These are phyloP conservation scores for Ooceraea biroi DNA, from an alignment of 1,140 invertebrate genomes.

Conservation along the genomic window DNA sequence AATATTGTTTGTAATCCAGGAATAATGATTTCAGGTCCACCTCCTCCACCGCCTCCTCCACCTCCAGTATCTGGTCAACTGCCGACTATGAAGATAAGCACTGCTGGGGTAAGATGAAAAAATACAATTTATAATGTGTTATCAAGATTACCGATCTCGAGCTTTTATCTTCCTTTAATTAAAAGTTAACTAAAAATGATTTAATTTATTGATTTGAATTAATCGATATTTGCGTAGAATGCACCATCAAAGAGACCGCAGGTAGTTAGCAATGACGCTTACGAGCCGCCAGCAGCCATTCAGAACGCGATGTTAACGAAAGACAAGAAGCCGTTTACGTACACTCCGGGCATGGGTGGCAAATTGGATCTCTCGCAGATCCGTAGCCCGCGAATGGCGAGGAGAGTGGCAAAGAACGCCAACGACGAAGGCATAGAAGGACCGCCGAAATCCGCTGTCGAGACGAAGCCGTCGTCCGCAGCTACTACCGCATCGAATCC, in stretches of 20 bases:
- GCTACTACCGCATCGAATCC: conserved; percentile 76
- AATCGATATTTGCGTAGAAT: conserved; percentile 51
- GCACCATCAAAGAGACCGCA: conserved; percentile 66
- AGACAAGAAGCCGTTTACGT: conserved; percentile 98
- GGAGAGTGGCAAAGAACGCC: conserved; percentile 90
- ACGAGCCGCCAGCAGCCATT: conserved; percentile 94
- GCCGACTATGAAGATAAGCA: conserved; percentile 86
- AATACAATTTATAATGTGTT: background rate
- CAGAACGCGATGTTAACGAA: conserved; percentile 98
- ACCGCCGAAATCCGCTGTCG: conserved; percentile 81
- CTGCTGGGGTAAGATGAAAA: conserved; percentile 84
- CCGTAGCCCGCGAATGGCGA: conserved; percentile 94
- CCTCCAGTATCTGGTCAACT: conserved; percentile 86
- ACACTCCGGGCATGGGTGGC: conserved; percentile 92
- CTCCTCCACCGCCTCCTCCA: conserved; percentile 86
- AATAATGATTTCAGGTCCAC: conserved; percentile 79
- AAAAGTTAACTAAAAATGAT: background rate
- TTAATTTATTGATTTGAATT: conserved; percentile 10
- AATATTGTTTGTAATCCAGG: conserved; percentile 4
- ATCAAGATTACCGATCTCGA: no score
- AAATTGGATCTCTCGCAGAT: conserved; percentile 97
- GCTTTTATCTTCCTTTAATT: no score
- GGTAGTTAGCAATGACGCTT: conserved; percentile 74
- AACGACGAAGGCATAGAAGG: conserved; percentile 87
- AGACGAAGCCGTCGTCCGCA: conserved; percentile 84